These are phyloP conservation scores for Tadarida brasiliensis DNA, from an alignment of 2,797 vertebrate genomes.

Conservation along the genomic window DNA sequence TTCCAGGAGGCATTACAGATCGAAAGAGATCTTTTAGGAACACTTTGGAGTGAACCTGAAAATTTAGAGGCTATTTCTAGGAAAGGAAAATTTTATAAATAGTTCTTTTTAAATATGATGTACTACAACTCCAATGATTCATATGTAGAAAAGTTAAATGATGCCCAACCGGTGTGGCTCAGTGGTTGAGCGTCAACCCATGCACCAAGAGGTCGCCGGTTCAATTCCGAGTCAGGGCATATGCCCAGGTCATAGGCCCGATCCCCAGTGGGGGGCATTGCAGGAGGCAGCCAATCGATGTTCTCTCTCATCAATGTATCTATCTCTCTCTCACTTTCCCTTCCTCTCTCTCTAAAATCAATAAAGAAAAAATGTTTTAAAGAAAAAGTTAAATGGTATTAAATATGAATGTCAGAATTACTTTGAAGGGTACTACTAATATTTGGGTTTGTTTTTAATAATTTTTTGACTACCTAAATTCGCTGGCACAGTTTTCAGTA, in stretches of 20 bases:
- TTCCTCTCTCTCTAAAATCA: too few species aligned
- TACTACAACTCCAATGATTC: constrained; percentile 48
- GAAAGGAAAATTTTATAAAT: constrained; percentile 91
- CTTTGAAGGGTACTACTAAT: not conserved
- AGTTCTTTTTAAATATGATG: constrained; percentile 29
- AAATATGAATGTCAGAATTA: not conserved
- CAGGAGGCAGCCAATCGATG: too few species aligned
- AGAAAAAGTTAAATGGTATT: not conserved
- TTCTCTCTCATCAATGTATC: too few species aligned
- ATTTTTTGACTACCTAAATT: not conserved
- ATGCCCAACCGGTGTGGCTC: too few species aligned
- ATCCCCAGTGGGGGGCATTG: too few species aligned
- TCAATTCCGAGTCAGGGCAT: too few species aligned
- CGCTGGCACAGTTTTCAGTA: not conserved
- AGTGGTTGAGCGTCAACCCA: too few species aligned
- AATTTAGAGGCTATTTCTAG: constrained; percentile 93
- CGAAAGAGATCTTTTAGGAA: constrained; percentile 94
- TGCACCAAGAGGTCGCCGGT: too few species aligned
- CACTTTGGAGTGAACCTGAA: constrained; percentile 94
- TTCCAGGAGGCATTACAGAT: constrained; percentile 92
- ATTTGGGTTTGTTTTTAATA: not conserved
- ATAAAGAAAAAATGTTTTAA: too few species aligned
- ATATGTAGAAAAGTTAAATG: not conserved
- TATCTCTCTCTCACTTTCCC: too few species aligned
- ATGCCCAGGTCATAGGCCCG: too few species aligned